Evolutionary conservation across 2,797 vertebrate genomes (phyloP).

Genomic region (Amblyraja radiata): DNA sequence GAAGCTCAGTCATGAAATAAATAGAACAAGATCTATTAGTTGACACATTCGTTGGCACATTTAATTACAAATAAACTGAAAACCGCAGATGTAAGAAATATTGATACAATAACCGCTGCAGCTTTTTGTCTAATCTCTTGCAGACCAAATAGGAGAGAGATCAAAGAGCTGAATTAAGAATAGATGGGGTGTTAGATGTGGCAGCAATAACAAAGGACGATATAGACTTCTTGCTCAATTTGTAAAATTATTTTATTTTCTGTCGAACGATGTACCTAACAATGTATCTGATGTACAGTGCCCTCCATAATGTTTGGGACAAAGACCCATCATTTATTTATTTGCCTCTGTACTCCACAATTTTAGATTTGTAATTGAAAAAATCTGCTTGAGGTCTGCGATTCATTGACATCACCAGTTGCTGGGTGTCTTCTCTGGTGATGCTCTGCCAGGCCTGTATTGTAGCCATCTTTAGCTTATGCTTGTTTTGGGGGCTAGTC

Average conservation of each 20-base stretch:
- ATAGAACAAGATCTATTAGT: not conserved
- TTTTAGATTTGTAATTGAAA: no score
- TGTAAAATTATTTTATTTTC: not conserved
- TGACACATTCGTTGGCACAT: not conserved
- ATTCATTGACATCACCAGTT: no score
- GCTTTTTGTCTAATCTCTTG: not conserved
- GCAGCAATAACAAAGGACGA: not conserved
- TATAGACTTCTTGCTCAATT: not conserved
- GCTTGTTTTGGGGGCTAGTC: no score
- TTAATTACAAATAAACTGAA: not conserved
- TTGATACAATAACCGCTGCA: not conserved
- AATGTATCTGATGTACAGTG: not conserved
- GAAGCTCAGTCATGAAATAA: not conserved
- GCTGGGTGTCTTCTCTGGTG: no score
- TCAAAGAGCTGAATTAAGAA: not conserved
- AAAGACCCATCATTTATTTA: no score
- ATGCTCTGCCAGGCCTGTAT: no score
- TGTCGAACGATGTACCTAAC: not conserved
- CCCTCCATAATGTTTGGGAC: no score
- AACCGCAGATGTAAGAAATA: not conserved
- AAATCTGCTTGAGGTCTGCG: no score
- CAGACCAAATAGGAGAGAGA: not conserved
- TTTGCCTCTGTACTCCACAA: no score
- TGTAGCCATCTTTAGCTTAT: no score
- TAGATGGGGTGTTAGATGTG: not conserved